Evolutionary conservation across 1,140 invertebrate genomes (phyloP).

Genomic region (Drosophila kanapiae): DNA sequence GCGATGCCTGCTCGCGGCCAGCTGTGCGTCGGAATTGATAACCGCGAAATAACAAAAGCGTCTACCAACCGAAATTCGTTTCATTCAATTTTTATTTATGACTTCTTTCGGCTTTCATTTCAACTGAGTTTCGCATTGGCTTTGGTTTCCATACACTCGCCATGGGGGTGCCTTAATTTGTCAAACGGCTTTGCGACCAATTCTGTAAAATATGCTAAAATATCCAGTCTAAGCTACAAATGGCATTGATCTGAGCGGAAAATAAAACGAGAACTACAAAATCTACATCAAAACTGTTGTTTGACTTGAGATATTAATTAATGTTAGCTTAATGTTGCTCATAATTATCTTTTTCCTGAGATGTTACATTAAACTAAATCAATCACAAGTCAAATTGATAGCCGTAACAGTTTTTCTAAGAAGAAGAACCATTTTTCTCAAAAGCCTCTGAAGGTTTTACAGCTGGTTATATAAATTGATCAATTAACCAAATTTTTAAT

Average conservation of each 20-base stretch:
- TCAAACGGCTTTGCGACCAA: background rate
- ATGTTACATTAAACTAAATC: no score
- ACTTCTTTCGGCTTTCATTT: constrained; percentile 56
- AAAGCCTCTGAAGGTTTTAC: no score
- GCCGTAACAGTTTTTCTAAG: no score
- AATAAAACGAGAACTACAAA: background rate
- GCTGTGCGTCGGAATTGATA: constrained; percentile 77
- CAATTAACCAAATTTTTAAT: no score
- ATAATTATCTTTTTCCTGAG: no score
- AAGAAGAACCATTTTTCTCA: no score
- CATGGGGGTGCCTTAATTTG: constrained; percentile 2
- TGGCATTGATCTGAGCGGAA: no score
- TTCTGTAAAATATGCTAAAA: background rate
- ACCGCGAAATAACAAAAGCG: constrained; percentile 82
- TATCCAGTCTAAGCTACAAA: background rate
- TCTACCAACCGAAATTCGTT: constrained; percentile 64
- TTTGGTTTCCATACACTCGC: constrained; percentile 23
- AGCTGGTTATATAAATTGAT: no score
- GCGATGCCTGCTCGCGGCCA: constrained; percentile 52
- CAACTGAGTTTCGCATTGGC: constrained; percentile 39
- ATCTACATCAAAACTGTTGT: background rate
- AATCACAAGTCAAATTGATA: no score
- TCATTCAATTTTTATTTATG: constrained; percentile 69
- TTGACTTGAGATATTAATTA: no score
- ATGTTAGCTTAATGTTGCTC: no score